Base-by-base conservation (phyloP, 2,888 invertebrate species). In the Eupithecia exiguata region DNA sequence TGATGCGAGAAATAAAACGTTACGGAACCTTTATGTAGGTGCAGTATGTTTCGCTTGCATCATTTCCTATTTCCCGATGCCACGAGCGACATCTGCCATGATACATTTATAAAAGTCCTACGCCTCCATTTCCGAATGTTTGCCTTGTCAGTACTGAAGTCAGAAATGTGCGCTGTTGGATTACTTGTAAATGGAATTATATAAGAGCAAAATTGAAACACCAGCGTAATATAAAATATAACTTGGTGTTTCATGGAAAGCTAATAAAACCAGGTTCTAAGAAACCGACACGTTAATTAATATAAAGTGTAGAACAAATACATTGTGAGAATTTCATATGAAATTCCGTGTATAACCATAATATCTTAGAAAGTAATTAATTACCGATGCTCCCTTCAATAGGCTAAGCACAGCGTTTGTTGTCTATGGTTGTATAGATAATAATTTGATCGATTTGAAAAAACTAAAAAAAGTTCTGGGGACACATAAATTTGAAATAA, bases 401-500 rank as follows among this genome's bases (percentile, higher is more conserved):
- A 43, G 14, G 43, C 16, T 16, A 43, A 43, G 43, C 16, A 43
- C 12, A 40, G 30, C 30, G 30, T 30, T 30, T 30, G 4, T 30
- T 30, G 30, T 30, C 30, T 30, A 30, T 30, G 30, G 30, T 30
- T n/a, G n/a, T n/a, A n/a, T n/a, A n/a, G n/a, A n/a, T n/a, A n/a
- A n/a, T n/a, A n/a, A n/a, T n/a, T n/a, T n/a, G n/a, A n/a, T n/a
- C n/a, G n/a, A n/a, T n/a, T n/a, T n/a, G n/a, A n/a, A n/a, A n/a
- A n/a, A n/a, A n/a, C n/a, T n/a, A n/a, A n/a, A n/a, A n/a, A n/a
- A 58, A 58, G 58, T 58, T 58, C 58, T 25, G 12, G 25, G 25
- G 25, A 21, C 1, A 58, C 1, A 58, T 65, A 65, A 70, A 84
- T 84, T 80, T 80, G 79, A 82, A 86, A 86, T 86, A 81, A 82